Evolutionary conservation across 2,888 invertebrate genomes (phyloP), one percentile per base, ranked within the genome.

Genomic region (Epinotia nisella): DNA sequence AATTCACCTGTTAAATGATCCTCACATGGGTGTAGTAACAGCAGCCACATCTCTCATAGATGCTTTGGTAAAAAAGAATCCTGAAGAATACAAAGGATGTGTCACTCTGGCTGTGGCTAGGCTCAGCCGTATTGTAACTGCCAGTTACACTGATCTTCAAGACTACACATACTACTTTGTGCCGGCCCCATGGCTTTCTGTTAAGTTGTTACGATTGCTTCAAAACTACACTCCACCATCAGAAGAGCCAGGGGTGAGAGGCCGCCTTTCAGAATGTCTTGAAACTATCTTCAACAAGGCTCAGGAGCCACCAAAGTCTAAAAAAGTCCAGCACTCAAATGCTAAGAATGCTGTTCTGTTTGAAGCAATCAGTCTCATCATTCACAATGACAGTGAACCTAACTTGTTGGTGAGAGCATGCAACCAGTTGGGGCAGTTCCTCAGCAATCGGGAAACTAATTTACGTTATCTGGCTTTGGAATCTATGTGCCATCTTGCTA

Each of bases 101-200:
- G 99, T 99, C 24, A 98, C 98, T 81, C 94, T 99, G 76, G 99
- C 99, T 74, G 99, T 99, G 62, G 99, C 99, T 24, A 95, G 99
- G 83, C 95, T 99, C 55, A 99, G 98, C 88, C 95, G 99, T 86
- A 99, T 99, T 94, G 99, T 99, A 9, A 99, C 99, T 70, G 98
- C 99, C 62, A 99, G 99, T 85, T 99, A 99, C 87, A 99, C 99
- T 79, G 99, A 99, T 94, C 95, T 99, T 78, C 99, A 99, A 94
- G 99, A 99, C 93, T 99, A 99, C 89, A 99, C 99, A 3, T 99
- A 99, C 91, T 99, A 99, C 90, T 99, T 99, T 95, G 99, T 99
- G 76, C 99, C 99, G 79, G 99, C 99, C n/a, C 99, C 99, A 17
- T 99, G 99, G 99, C 95, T 99, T 49, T 99, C 99, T 74, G 99